These are phyloP conservation scores for Petrocephalus zakoni DNA, from an alignment of 2,113 vertebrate species.

Conservation along the genomic window DNA sequence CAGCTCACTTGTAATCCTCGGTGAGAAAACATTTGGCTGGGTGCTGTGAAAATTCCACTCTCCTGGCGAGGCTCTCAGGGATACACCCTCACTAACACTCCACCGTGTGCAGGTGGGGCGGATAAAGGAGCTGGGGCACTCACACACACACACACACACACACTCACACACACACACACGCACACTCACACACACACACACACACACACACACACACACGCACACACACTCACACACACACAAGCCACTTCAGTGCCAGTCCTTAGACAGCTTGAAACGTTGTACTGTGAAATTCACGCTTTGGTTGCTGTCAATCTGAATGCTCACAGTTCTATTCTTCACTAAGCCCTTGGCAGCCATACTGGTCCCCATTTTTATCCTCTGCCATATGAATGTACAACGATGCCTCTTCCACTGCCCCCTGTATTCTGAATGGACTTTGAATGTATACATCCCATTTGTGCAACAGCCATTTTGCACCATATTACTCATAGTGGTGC, in stretches of 20 bases:
- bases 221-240: not conserved
- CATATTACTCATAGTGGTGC: not conserved
- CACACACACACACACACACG: too few relatives aligned
- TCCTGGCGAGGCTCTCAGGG: not conserved
- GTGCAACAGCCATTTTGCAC: not conserved
- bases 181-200: not conserved
- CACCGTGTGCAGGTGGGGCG: not conserved
- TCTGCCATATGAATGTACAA: not conserved
- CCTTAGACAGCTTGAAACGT: not conserved
- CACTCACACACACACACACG: not conserved
- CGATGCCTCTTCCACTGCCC: not conserved
- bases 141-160: not conserved
- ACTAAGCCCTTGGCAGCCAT: not conserved
- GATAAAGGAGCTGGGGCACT: not conserved
- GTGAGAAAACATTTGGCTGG: not conserved
- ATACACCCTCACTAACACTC: not conserved
- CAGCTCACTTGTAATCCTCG: not conserved
- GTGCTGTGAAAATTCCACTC: not conserved
- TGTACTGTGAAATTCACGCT: not conserved
- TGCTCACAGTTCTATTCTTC: not conserved
- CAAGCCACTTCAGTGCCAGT: not conserved
- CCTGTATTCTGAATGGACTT: not conserved
- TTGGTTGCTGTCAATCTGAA: not conserved
- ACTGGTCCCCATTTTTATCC: not conserved
- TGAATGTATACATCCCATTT: not conserved